phyloP scores from a whole-genome alignment of 2,888 invertebrate species.

The Netelia virgata region DNA sequence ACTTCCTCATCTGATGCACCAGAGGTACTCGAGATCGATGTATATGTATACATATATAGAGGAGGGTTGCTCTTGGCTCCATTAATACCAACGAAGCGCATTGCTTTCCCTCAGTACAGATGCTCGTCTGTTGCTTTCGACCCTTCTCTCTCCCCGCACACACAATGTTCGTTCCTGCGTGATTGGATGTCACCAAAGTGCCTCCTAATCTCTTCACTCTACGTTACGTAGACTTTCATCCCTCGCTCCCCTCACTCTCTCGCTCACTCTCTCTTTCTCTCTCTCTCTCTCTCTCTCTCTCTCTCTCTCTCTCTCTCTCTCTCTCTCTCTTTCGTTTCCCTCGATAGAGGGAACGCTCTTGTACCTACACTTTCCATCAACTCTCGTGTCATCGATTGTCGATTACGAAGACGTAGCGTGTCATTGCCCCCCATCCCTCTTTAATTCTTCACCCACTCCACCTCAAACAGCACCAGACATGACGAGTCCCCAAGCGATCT shows the following conservation, averaged over 20 bases:
- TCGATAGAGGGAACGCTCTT: slow-evolving; percentile 55
- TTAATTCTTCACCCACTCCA: too few species aligned
- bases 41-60: slow-evolving; percentile 13
- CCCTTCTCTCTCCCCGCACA: slow-evolving; percentile 32
- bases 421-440: slow-evolving; percentile 46
- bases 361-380: slow-evolving; percentile 63
- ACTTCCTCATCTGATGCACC: slow-evolving; percentile 46
- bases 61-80: slow-evolving; percentile 14
- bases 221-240: slow-evolving; percentile 60
- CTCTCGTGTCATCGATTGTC: slow-evolving; percentile 76
- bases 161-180: slow-evolving; percentile 76
- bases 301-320: slow-evolving; percentile 13
- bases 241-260: too few species aligned
- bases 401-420: slow-evolving; percentile 65
- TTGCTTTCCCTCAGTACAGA: slow-evolving; percentile 38
- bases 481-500: slow-evolving; percentile 5
- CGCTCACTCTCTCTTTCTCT: too few species aligned
- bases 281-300: slow-evolving; percentile 9
- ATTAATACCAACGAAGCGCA: slow-evolving; percentile 13
- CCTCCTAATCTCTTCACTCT: slow-evolving; percentile 78
- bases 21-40: slow-evolving; percentile 36
- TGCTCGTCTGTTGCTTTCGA: slow-evolving; percentile 21
- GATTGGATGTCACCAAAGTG: slow-evolving; percentile 79
- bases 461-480: neutral
- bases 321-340: slow-evolving; percentile 8